Evolutionary conservation across 2,797 vertebrate species (phyloP).

Genomic region (Sebastes taczanowskii): DNA sequence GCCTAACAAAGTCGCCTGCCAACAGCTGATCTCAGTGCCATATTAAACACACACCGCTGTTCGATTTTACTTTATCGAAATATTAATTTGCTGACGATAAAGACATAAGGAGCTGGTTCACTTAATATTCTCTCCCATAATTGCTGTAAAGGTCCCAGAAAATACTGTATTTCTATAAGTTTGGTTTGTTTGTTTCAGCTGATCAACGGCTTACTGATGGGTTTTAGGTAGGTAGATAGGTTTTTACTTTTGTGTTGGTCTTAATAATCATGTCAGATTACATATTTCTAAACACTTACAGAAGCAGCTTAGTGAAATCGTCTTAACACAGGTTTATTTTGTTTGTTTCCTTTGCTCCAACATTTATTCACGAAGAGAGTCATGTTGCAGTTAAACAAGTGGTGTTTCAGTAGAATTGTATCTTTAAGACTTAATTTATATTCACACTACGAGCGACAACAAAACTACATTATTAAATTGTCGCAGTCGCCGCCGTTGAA

Average conservation of each 20-base stretch:
- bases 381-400: background rate
- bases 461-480: too few relatives aligned
- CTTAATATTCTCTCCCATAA: background rate
- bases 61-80: background rate
- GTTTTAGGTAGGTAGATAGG: too few relatives aligned
- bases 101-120: background rate
- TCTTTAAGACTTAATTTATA: background rate
- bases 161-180: background rate
- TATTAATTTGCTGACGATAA: background rate
- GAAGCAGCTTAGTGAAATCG: background rate
- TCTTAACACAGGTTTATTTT: background rate
- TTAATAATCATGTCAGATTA: background rate
- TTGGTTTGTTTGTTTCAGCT: background rate
- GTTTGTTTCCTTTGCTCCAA: background rate
- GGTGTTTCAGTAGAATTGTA: background rate
- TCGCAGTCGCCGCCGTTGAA: too few relatives aligned
- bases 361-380: background rate
- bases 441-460: too few relatives aligned
- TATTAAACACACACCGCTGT: background rate
- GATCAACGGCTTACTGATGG: background rate
- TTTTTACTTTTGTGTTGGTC: background rate
- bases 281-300: background rate
- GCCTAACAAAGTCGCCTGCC: background rate
- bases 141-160: background rate
- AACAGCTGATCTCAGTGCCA: slow-evolving; percentile 43